These are phyloP conservation scores for Thamnophis sirtalis DNA, from an alignment of 2,113 vertebrate species.

Conservation along the genomic window DNA sequence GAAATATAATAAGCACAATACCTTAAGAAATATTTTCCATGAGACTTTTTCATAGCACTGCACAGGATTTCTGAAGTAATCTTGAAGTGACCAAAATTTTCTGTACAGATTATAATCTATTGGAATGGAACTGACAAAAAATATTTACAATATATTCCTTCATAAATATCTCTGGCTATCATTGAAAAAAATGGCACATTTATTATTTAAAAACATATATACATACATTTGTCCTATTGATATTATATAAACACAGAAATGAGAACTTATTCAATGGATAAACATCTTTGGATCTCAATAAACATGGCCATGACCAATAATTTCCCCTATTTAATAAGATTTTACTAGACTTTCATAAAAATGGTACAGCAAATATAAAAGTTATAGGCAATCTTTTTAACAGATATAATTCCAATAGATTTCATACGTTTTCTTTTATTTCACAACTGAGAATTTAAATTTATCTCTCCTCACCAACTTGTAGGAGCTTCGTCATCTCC, in stretches of 20 bases:
- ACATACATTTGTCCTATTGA: not conserved
- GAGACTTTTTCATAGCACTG: conserved; percentile 96
- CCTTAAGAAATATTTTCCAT: conserved; percentile 98
- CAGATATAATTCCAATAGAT: not conserved
- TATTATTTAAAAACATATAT: not conserved
- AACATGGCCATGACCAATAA: not conserved
- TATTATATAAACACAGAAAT: not conserved
- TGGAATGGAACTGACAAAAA: conserved; percentile 84
- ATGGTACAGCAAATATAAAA: not conserved
- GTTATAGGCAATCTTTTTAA: not conserved
- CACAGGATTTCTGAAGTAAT: conserved; percentile 96
- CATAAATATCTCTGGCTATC: not conserved
- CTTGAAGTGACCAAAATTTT: conserved; percentile 98
- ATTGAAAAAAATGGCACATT: not conserved
- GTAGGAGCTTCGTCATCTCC: conserved; percentile 93
- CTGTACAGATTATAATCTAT: conserved; percentile 99
- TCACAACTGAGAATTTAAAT: conserved; percentile 7
- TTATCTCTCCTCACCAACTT: conserved; percentile 75
- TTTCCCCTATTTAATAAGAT: not conserved
- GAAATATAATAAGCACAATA: conserved; percentile 49
- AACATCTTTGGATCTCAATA: not conserved
- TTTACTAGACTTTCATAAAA: not conserved
- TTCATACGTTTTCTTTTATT: not conserved
- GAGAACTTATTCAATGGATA: not conserved
- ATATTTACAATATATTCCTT: not conserved